phyloP scores from a whole-genome alignment of 1,140 invertebrate species.

The Pseudobourletiella spinata region DNA sequence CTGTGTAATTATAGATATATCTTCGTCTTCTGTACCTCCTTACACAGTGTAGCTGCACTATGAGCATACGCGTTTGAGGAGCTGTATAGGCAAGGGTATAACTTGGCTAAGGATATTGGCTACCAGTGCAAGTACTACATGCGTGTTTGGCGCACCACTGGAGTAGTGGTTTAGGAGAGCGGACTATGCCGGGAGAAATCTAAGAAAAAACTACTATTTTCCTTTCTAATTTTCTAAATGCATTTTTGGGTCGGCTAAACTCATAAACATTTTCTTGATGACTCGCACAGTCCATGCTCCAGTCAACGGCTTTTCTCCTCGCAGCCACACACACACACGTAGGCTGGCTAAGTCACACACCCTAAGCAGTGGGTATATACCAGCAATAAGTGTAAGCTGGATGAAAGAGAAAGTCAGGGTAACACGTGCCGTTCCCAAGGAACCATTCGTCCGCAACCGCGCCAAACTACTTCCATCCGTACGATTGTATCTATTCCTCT shows the following conservation, averaged over 20 bases:
- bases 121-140: too few species aligned
- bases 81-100: too few species aligned
- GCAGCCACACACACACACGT: background rate
- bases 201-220: constrained; percentile 14
- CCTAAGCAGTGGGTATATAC: too few species aligned
- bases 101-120: too few species aligned
- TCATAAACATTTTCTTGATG: background rate
- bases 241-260: constrained; percentile 18
- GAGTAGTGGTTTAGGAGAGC: too few species aligned
- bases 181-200: too few species aligned
- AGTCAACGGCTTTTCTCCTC: background rate
- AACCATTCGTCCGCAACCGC: background rate
- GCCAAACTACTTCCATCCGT: background rate
- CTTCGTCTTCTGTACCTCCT: too few species aligned
- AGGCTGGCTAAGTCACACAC: background rate
- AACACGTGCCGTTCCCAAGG: background rate
- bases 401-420: background rate
- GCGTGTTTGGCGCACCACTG: too few species aligned
- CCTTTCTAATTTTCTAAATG: constrained; percentile 32
- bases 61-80: too few species aligned
- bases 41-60: too few species aligned
- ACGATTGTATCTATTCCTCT: background rate
- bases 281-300: background rate
- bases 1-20: too few species aligned
- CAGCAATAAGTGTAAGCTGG: too few species aligned